A percentile compares a stretch with the other conserved stretches of the same genome.
Conservation (phyloP, 37 sponge, comb jelly and placozoan genomes). For the Hormiphora californensis region DNA sequence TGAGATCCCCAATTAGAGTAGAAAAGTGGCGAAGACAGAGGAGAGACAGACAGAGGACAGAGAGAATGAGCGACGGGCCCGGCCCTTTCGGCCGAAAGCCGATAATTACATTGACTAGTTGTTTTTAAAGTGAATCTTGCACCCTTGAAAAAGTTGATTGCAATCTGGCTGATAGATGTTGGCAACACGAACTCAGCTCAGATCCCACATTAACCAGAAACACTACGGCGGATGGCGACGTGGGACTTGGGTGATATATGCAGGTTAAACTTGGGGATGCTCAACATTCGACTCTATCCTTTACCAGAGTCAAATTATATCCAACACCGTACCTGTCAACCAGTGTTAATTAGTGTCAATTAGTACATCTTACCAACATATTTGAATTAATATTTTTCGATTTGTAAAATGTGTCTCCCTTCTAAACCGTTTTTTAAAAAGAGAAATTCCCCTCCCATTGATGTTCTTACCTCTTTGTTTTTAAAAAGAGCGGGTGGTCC, state of each 20-base stretch:
- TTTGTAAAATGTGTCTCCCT: too few relatives aligned
- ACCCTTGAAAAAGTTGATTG: slow-evolving; percentile 64
- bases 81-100: too few relatives aligned
- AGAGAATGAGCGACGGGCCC: too few relatives aligned
- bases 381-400: too few relatives aligned
- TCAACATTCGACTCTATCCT: slow-evolving; percentile 60
- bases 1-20: too few relatives aligned
- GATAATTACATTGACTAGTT: too few relatives aligned
- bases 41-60: too few relatives aligned
- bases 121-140: neutral
- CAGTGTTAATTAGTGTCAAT: too few relatives aligned
- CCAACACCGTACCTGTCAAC: slow-evolving; percentile 82
- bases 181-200: slow-evolving; percentile 80
- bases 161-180: slow-evolving; percentile 54
- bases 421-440: too few relatives aligned
- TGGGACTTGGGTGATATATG: slow-evolving; percentile 57
- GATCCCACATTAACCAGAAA: slow-evolving; percentile 70
- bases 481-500: slow-evolving; percentile 86
- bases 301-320: slow-evolving; percentile 86
- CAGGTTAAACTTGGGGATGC: slow-evolving; percentile 19
- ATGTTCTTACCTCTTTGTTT: slow-evolving; percentile 60
- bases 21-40: too few relatives aligned
- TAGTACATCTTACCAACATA: too few relatives aligned
- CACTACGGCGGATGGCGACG: slow-evolving; percentile 55
- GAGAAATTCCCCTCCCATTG: too few relatives aligned